These are phyloP conservation scores for Grus americana DNA, from an alignment of 2,113 vertebrate genomes.

Conservation along the genomic window DNA sequence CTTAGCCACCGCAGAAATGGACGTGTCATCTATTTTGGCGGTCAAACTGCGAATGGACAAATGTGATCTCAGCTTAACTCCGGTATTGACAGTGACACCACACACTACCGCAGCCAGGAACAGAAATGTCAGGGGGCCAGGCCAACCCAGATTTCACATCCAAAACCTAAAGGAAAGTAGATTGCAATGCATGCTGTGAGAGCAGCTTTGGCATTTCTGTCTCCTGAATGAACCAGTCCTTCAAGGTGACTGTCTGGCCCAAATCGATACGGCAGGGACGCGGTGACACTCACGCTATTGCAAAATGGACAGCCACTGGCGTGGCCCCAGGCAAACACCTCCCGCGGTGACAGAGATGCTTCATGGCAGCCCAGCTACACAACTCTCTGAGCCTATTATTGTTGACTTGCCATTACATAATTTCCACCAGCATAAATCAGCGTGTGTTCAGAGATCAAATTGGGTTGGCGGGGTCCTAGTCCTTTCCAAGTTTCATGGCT, in stretches of 20 bases:
- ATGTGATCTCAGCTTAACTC: background rate
- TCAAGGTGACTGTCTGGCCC: background rate
- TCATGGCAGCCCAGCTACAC: background rate
- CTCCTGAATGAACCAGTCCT: background rate
- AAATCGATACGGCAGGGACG: background rate
- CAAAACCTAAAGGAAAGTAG: background rate
- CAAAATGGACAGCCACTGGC: background rate
- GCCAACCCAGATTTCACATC: background rate
- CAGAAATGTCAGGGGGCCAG: background rate
- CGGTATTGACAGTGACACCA: background rate
- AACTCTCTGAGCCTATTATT: background rate
- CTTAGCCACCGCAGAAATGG: background rate
- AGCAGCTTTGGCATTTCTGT: background rate
- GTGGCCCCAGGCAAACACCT: background rate
- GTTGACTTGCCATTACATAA: background rate
- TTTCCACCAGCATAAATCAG: background rate
- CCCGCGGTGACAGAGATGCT: background rate
- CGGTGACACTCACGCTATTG: fast-evolving
- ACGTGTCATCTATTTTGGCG: slow-evolving; percentile 3
- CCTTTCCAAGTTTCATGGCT: background rate
- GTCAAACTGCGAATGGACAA: background rate
- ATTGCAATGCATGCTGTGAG: background rate
- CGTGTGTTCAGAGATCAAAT: background rate
- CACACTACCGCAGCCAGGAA: background rate
- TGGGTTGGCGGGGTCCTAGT: background rate